phyloP scores from a whole-genome alignment of 1,140 invertebrate species.

The Drosophila rufa region DNA sequence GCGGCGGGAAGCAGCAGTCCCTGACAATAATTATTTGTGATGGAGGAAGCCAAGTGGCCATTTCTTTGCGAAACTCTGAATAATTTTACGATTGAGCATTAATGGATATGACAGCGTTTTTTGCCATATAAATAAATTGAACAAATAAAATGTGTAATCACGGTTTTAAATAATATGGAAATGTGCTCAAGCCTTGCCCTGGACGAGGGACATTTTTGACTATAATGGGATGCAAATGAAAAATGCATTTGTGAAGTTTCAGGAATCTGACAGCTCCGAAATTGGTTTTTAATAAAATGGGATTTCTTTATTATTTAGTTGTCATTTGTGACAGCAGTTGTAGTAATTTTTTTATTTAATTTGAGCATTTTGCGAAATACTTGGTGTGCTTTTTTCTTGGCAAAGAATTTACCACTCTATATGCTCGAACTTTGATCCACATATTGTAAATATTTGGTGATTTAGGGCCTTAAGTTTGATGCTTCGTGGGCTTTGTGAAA shows the following conservation, averaged over 20 bases:
- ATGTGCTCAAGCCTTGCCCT: conserved; percentile 4
- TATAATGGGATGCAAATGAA: not conserved
- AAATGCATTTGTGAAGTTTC: not conserved
- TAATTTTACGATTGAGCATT: conserved; percentile 47
- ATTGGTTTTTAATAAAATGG: too few relatives aligned
- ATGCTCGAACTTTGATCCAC: conserved; percentile 26
- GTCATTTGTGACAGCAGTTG: not conserved
- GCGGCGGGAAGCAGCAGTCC: not conserved
- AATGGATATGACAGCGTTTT: conserved; percentile 40
- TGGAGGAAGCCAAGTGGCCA: conserved; percentile 42
- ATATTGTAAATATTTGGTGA: conserved; percentile 5
- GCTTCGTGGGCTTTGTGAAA: conserved; percentile 1
- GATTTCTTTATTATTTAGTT: not conserved
- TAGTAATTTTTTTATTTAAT: not conserved
- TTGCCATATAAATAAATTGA: conserved; percentile 25
- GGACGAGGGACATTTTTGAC: not conserved
- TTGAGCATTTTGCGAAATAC: not conserved
- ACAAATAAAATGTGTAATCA: conserved; percentile 26
- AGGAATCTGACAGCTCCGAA: not conserved
- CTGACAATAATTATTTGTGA: conserved; percentile 41
- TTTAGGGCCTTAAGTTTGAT: not conserved
- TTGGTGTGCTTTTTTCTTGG: not conserved
- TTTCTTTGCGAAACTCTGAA: conserved; percentile 33
- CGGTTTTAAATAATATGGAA: conserved; percentile 16
- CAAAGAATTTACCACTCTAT: not conserved